Evolutionary conservation across 2,888 invertebrate species (phyloP).

Genomic region (Cordilura impudica): DNA sequence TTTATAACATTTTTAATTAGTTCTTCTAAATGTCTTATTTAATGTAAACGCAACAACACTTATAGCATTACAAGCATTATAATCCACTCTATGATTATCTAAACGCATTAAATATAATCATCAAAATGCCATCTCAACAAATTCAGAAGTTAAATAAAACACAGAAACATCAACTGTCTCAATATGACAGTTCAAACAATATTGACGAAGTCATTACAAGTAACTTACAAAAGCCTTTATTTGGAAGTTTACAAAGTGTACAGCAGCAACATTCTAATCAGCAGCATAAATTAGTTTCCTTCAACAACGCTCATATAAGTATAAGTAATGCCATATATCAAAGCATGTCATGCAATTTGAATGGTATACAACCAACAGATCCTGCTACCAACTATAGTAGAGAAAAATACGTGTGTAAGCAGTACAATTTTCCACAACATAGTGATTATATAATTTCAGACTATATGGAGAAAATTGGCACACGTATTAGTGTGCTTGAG

Average conservation of each 20-base stretch:
- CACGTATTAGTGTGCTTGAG: slow-evolving; percentile 91
- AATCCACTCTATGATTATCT: too few relatives aligned
- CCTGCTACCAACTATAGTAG: slow-evolving; percentile 59
- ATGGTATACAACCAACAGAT: slow-evolving; percentile 9
- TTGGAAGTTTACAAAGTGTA: slow-evolving; percentile 38
- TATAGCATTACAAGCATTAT: too few relatives aligned
- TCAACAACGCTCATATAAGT: slow-evolving; percentile 53
- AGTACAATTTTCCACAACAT: slow-evolving; percentile 79
- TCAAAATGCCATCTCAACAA: slow-evolving; percentile 51
- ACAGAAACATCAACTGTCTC: slow-evolving; percentile 40
- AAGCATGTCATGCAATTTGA: slow-evolving; percentile 24
- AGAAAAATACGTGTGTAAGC: slow-evolving; percentile 73
- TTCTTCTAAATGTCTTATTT: too few relatives aligned
- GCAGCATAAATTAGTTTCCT: slow-evolving; percentile 39
- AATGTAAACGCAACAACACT: too few relatives aligned
- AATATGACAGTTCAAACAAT: slow-evolving; percentile 64
- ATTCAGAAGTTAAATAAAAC: slow-evolving; percentile 21
- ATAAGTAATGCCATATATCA: slow-evolving; percentile 42
- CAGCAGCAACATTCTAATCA: slow-evolving; percentile 62
- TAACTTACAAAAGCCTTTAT: slow-evolving; percentile 29
- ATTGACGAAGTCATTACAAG: slow-evolving; percentile 59
- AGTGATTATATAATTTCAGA: slow-evolving; percentile 90
- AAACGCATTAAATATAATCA: too few relatives aligned
- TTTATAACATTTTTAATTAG: too few relatives aligned
- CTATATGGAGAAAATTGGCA: slow-evolving; percentile 93